These are phyloP conservation scores for Sus cebifrons DNA, from an alignment of 2,797 vertebrate species.

Conservation along the genomic window DNA sequence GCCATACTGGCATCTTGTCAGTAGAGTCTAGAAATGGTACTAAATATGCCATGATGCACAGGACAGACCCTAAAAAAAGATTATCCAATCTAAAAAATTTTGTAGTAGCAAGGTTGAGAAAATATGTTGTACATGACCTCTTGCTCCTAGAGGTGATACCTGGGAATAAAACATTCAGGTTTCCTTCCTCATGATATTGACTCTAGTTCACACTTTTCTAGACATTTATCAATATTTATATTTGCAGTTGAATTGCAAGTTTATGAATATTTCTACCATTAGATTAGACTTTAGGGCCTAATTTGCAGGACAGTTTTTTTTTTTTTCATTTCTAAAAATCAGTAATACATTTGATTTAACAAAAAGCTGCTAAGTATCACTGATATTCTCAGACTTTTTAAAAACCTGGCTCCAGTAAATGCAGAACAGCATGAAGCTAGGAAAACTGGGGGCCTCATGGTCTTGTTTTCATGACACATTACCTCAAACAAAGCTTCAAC, in stretches of 20 bases:
- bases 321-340: neutral
- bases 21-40: neutral
- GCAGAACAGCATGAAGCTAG: neutral
- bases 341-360: conserved; percentile 6
- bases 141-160: neutral
- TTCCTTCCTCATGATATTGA: neutral
- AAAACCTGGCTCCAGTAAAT: conserved; percentile 1
- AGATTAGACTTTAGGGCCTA: neutral
- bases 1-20: neutral
- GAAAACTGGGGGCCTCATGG: neutral
- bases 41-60: neutral
- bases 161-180: neutral
- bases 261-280: neutral
- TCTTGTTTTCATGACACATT: conserved; percentile 36
- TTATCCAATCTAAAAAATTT: neutral
- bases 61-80: neutral
- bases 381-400: neutral
- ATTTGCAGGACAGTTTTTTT: neutral
- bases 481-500: conserved; percentile 24
- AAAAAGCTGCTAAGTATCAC: neutral
- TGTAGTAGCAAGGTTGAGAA: neutral
- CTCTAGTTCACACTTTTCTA: neutral
- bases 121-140: neutral
- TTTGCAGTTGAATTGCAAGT: neutral
- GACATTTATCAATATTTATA: conserved; percentile 19